Base-by-base conservation (phyloP, 2,888 invertebrate genomes). In the Lissocephala sabroskyi region DNA sequence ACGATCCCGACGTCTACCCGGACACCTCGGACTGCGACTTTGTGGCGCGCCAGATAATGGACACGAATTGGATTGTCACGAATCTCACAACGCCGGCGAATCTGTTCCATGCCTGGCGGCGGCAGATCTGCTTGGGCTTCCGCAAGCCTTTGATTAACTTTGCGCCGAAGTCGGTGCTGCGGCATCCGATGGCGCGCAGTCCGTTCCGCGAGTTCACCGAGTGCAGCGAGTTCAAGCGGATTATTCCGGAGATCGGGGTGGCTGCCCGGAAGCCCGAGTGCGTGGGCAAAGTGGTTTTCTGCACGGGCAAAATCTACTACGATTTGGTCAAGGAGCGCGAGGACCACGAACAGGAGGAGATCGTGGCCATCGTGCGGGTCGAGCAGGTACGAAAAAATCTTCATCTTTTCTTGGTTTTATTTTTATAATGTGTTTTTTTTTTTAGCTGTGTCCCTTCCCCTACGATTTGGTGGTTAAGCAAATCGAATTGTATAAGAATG, bases 71-170 rank as follows among this genome's bases (percentile, higher is more conserved):
- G 95, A 94, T 96, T 76, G 92, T 95, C 29, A 96, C 96, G 14
- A 98, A 99, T 86, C 92, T 94, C 82, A 94, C 97, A 43, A 94
- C 95, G 1, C 98, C 99, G 1, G 98, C 96, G 11, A 98, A 97
- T 82, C 91, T 94, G 79, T 99, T 96, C 89, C 99, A 99, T 87
- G 92, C 95, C 66, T 86, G 98, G 78, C 89, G 98, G 47, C 88
- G 98, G 36, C 99, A 99, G 86, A 95, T 98, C 76, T 90, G 92
- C 42, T 85, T 97, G 76, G 96, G 97, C 0, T 98, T 99, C 91
- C 92, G 98, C 73, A 99, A 99, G 86, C 98, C 99, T 18, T 89
- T 98, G 63, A 91, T 99, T 66, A 86, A 98, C 43, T 96, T 98
- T 92, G 95, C 97, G 43, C 98, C 99, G 48, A 99, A 99, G 86